Base-by-base conservation (phyloP, 64 coral and sea anemone genomes). In the Cladopsammia gracilis region DNA sequence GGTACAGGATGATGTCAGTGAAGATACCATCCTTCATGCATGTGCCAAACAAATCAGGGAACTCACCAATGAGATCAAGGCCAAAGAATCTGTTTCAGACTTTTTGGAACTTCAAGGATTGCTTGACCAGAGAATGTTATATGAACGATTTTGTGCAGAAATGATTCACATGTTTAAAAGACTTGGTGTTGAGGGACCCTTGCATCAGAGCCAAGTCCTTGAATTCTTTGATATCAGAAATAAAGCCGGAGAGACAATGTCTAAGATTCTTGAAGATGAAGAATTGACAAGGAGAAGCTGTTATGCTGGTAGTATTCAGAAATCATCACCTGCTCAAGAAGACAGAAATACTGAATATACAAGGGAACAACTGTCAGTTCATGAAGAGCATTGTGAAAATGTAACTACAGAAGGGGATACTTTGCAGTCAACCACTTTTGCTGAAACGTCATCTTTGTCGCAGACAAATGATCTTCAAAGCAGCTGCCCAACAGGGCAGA, bases 101-200 rank as follows among this genome's bases (percentile, higher is more conserved):
- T 3, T 19, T 48, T 52, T 18, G 19, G 15, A 51, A 43, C 73
- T 50, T 51, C 11, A 53, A 76, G 46, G 9, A 23, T 76, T 76
- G 73, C 73, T 76, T 76, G 15, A 45, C 7, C 73, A 76, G 16
- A 76, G 73, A 76, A 19, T 15, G 20, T 76, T 76, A n/a, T 52
- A 13, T 19, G 73, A 76, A 22, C 46, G 13, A 76, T 51, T 76
- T 52, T 76, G 47, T 12, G 15, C 16, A 76, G 73, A 51, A 51
- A 1, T 76, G 48, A 76, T 76, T n/a, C 73, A 51, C 48, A 52
- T 43, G 3, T 52, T 76, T 18, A 18, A 76, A 50, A 50, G 9
- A 18, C 73, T 76, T 51, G 47, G 18, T 76, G 47, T n/a, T n/a
- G 73, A 76, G 7, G 48, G 73, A 52, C 20, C 13, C 10, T 22